Evolutionary conservation across 2,113 vertebrate species (phyloP).

Genomic region (Tringa solitaria): DNA sequence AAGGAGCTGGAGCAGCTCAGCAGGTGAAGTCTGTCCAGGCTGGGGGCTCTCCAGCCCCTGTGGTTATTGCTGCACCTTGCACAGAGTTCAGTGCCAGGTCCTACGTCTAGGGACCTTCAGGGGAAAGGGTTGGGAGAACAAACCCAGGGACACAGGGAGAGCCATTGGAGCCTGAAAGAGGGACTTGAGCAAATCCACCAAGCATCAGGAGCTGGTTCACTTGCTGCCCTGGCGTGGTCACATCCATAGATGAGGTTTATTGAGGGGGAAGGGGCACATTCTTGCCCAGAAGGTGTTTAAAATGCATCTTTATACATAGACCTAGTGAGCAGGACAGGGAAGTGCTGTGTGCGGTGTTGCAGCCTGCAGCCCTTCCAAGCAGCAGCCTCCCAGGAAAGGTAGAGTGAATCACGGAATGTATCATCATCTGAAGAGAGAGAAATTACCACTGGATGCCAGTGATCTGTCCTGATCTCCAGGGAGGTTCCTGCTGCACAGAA

Average conservation of each 20-base stretch:
- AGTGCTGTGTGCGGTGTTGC: accelerated
- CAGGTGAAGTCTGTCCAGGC: background rate
- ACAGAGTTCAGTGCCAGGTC: background rate
- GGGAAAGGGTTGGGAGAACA: background rate
- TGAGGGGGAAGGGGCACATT: background rate
- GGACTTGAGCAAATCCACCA: background rate
- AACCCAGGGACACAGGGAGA: background rate
- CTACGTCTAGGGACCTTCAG: background rate
- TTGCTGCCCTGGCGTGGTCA: background rate
- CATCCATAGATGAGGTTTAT: background rate
- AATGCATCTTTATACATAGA: background rate
- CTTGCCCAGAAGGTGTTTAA: background rate
- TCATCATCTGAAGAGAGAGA: background rate
- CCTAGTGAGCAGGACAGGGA: background rate
- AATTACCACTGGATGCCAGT: background rate
- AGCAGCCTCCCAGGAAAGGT: background rate
- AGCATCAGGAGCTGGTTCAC: background rate
- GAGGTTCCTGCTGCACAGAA: background rate
- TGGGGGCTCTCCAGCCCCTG: background rate
- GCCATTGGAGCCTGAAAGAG: background rate
- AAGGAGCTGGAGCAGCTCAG: background rate
- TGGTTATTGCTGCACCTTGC: background rate
- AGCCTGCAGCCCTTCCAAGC: background rate
- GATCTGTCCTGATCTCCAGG: background rate
- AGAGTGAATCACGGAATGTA: background rate